These are phyloP conservation scores for Thelaira solivaga DNA, from an alignment of 2,888 invertebrate genomes.

Conservation along the genomic window DNA sequence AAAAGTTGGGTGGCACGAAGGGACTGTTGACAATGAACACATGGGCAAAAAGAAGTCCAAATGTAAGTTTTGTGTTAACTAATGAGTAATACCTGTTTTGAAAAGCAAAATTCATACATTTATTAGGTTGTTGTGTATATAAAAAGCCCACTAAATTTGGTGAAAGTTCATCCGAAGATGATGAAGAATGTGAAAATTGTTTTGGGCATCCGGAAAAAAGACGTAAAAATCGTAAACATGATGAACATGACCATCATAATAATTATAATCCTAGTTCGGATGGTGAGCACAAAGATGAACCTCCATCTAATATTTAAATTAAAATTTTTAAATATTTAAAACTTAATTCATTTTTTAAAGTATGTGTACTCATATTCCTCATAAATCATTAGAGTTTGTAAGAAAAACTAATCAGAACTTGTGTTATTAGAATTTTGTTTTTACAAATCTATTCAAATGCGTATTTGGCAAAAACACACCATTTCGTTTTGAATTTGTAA, in stretches of 20 bases:
- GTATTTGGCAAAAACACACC: too few species aligned
- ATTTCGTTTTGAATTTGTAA: not conserved
- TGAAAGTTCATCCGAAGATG: conserved; percentile 91
- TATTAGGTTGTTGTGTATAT: conserved; percentile 93
- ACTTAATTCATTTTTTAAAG: not conserved
- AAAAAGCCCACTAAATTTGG: conserved; percentile 92
- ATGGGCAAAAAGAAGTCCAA: conserved; percentile 98
- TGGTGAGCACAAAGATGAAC: conserved; percentile 27
- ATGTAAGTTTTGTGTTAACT: conserved; percentile 81
- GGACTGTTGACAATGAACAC: conserved; percentile 95
- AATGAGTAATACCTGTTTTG: not conserved
- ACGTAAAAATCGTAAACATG: conserved; percentile 72
- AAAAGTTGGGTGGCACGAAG: conserved; percentile 93
- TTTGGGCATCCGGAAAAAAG: conserved; percentile 87
- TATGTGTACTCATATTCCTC: not conserved
- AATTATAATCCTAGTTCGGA: conserved; percentile 40
- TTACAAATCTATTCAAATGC: too few species aligned
- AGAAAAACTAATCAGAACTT: too few species aligned
- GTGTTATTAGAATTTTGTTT: too few species aligned
- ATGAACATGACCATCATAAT: conserved; percentile 35
- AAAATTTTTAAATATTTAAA: not conserved
- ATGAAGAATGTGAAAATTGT: conserved; percentile 91
- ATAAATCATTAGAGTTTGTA: conserved; percentile 1
- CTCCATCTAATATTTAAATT: conserved; percentile 1
- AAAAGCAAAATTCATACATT: not conserved